Evolutionary conservation across 2,888 invertebrate genomes (phyloP).

Genomic region (Microctonus brassicae): DNA sequence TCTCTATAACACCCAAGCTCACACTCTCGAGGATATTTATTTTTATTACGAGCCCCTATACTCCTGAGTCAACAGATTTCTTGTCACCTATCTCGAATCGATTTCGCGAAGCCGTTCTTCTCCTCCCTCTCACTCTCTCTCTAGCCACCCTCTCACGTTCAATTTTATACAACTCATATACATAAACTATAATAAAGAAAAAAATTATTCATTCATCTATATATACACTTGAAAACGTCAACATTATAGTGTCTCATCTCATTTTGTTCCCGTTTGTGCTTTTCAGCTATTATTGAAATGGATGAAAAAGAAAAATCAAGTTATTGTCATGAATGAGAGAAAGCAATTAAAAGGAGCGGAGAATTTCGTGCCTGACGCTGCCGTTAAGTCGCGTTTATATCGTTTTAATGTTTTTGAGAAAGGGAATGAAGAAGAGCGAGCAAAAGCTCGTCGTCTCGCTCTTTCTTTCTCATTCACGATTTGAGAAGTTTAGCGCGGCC

Average conservation of each 20-base stretch:
- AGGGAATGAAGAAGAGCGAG: not conserved
- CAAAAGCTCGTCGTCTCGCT: not conserved
- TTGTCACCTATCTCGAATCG: conserved; percentile 53
- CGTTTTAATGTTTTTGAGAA: conserved; percentile 57
- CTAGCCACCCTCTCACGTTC: too few relatives aligned
- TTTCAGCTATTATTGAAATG: not conserved
- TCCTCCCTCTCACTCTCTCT: not conserved
- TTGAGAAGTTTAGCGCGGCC: conserved; percentile 62
- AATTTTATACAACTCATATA: conserved; percentile 12
- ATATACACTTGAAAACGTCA: not conserved
- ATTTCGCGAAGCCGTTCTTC: conserved; percentile 37
- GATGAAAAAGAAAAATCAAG: conserved; percentile 30
- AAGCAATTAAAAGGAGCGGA: conserved; percentile 21
- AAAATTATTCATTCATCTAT: not conserved
- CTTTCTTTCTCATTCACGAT: conserved; percentile 15
- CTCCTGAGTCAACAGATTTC: conserved; percentile 61
- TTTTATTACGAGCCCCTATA: conserved; percentile 57
- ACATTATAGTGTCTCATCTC: not conserved
- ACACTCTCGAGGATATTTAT: conserved; percentile 56
- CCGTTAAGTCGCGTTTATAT: conserved; percentile 53
- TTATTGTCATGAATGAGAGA: conserved; percentile 16
- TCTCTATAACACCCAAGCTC: conserved; percentile 41
- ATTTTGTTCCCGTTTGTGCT: not conserved
- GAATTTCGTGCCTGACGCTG: conserved; percentile 19
- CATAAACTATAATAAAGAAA: not conserved